Evolutionary conservation across 2,797 vertebrate genomes (phyloP).

Genomic region (Muraenolepis orangiensis): DNA sequence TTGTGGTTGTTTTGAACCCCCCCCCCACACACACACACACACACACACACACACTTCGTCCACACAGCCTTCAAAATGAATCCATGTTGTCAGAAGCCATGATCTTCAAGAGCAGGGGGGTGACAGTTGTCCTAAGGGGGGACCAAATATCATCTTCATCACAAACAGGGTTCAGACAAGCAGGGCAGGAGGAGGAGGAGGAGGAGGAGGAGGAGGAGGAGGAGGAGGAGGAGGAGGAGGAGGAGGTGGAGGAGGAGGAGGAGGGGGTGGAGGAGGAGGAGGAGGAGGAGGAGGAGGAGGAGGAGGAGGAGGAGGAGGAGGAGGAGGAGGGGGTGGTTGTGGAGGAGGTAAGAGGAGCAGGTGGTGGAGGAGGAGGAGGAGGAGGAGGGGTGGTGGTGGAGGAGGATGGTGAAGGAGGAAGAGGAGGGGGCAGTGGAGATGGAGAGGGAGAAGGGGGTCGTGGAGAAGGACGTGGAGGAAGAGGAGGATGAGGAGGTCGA

Average conservation of each 20-base stretch:
- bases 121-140: constrained; percentile 37
- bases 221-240: background rate
- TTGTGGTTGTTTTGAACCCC: too few relatives aligned
- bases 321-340: background rate
- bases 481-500: too few relatives aligned
- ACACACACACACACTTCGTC: too few relatives aligned
- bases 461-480: background rate
- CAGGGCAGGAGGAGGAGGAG: background rate
- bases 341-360: background rate
- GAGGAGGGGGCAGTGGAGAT: background rate
- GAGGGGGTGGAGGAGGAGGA: background rate
- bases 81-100: constrained; percentile 20
- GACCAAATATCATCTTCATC: constrained; percentile 21
- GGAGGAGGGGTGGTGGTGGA: background rate
- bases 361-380: too few relatives aligned
- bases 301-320: background rate
- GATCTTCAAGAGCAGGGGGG: constrained; percentile 22
- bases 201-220: background rate
- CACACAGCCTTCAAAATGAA: constrained; percentile 11
- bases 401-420: too few relatives aligned
- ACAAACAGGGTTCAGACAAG: background rate
- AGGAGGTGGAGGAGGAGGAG: too few relatives aligned
- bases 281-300: too few relatives aligned
- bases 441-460: background rate
- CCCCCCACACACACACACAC: too few relatives aligned